Percentiles rank a stretch among this genome's conserved stretches.
phyloP scores from a whole-genome alignment of 2,797 vertebrate genomes.

The Okamejei kenojei region DNA sequence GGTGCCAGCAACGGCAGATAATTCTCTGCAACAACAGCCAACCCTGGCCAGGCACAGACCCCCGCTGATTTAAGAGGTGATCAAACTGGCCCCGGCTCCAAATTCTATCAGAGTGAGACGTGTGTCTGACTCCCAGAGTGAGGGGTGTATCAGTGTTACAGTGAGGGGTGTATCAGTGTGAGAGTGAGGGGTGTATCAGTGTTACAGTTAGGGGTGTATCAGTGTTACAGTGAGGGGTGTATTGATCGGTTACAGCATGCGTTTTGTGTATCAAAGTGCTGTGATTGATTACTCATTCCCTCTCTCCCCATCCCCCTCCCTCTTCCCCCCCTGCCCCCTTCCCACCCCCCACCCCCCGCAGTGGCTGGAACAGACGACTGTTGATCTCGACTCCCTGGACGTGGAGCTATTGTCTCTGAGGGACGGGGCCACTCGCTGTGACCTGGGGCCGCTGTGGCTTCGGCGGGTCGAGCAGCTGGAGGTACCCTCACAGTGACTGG shows the following conservation, averaged over 20 bases:
- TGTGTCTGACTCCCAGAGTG: background rate
- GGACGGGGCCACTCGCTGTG: slow-evolving; percentile 51
- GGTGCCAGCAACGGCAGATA: background rate
- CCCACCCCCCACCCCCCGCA: too few relatives aligned
- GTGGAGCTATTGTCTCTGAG: slow-evolving; percentile 58
- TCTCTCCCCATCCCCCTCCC: too few relatives aligned
- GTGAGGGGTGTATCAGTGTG: background rate
- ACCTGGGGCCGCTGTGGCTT: too few relatives aligned
- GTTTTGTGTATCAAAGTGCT: too few relatives aligned
- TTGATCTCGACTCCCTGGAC: slow-evolving; percentile 58
- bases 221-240: too few relatives aligned
- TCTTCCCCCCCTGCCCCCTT: background rate
- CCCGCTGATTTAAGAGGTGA: background rate
- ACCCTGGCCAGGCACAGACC: background rate
- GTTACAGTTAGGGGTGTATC: too few relatives aligned
- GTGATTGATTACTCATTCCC: too few relatives aligned
- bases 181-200: too few relatives aligned
- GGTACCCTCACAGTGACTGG: too few relatives aligned
- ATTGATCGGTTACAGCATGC: too few relatives aligned
- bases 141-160: background rate
- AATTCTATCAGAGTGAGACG: background rate
- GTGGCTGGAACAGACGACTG: slow-evolving; percentile 40
- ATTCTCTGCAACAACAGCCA: background rate
- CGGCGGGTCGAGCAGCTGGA: too few relatives aligned
- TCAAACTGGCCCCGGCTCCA: background rate